Evolutionary conservation across 30 jellyfish, hydroid and myxozoan species (phyloP).

Genomic region (Aurelia sp.): DNA sequence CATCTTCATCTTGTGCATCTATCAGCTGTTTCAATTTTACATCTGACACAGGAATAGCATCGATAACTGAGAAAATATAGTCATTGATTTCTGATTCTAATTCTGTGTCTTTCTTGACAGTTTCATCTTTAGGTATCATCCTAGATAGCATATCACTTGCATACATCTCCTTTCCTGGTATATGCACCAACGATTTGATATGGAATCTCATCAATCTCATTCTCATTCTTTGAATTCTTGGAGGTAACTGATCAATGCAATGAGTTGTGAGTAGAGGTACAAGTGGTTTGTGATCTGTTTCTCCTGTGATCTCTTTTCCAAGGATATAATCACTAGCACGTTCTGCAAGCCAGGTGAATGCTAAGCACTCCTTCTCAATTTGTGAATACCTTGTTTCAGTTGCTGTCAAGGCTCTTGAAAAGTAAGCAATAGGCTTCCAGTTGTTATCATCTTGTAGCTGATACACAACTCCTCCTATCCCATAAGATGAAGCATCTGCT

Average conservation of each 20-base stretch:
- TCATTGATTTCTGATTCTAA: conserved; percentile 14
- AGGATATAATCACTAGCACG: conserved; percentile 56
- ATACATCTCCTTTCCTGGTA: conserved; percentile 56
- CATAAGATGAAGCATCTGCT: conserved; percentile 59
- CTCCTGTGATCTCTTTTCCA: conserved; percentile 49
- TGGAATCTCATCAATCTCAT: conserved; percentile 41
- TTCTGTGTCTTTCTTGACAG: neutral
- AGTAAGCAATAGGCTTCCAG: conserved; percentile 58
- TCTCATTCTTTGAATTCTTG: conserved; percentile 36
- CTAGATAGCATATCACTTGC: conserved; percentile 32
- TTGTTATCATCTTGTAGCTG: conserved; percentile 41
- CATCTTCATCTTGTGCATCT: conserved; percentile 44
- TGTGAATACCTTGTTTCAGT: conserved; percentile 56
- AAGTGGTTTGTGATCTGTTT: conserved; percentile 47
- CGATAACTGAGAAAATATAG: conserved; percentile 27
- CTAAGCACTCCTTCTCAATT: conserved; percentile 77
- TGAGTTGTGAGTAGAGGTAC: conserved; percentile 55
- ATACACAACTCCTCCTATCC: conserved; percentile 55
- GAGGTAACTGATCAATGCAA: conserved; percentile 46
- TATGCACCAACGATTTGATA: conserved; percentile 19
- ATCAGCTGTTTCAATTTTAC: conserved; percentile 25
- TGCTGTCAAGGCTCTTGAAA: conserved; percentile 42
- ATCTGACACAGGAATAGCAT: conserved; percentile 45
- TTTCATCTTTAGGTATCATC: conserved; percentile 23
- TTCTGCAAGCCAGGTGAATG: conserved; percentile 60